Percentiles rank a stretch among this genome's conserved stretches.
Evolutionary conservation across 1,140 invertebrate species (phyloP).

Genomic region (Chironomus tepperi): DNA sequence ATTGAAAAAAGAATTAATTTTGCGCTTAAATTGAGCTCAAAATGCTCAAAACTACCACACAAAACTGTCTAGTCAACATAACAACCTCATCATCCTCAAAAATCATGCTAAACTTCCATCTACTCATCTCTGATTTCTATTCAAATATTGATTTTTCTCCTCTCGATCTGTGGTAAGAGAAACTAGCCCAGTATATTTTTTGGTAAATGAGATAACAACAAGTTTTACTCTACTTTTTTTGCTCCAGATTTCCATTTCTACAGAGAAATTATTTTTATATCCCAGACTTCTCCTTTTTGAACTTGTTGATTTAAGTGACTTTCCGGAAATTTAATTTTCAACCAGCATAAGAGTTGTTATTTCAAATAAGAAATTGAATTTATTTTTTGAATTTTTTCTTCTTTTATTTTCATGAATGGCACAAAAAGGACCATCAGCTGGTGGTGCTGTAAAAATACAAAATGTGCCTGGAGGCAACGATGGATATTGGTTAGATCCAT

Average conservation of each 20-base stretch:
- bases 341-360: not conserved
- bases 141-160: conserved; percentile 7
- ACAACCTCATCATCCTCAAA: no score
- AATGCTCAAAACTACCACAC: no score
- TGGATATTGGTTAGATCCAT: conserved; percentile 21
- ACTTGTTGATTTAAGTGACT: conserved; percentile 16
- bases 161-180: not conserved
- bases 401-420: not conserved
- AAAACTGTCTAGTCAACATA: no score
- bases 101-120: no score
- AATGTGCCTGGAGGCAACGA: not conserved
- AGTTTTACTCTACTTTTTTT: no score
- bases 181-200: no score
- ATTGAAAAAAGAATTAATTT: no score
- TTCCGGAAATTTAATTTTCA: not conserved
- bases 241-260: not conserved
- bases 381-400: not conserved
- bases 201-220: no score
- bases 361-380: not conserved
- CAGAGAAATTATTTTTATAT: not conserved
- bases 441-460: not conserved
- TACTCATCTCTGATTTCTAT: not conserved
- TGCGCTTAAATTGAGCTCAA: no score
- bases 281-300: not conserved
- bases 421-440: not conserved